phyloP scores from a whole-genome alignment of 2,888 invertebrate species.

The Meloe dianella region DNA sequence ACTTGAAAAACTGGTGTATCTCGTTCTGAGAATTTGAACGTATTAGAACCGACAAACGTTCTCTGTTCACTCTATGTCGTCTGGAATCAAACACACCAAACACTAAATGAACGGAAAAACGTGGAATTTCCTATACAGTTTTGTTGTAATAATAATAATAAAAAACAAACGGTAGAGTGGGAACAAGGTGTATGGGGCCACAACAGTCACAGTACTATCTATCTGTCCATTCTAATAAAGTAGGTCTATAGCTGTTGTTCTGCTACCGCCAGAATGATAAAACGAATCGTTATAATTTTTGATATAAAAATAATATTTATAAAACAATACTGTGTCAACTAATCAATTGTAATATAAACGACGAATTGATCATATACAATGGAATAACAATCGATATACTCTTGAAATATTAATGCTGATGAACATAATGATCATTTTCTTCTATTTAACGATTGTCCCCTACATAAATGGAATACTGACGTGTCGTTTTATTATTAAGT shows the following conservation, averaged over 20 bases:
- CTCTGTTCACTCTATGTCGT: neutral
- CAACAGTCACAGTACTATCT: neutral
- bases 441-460: neutral
- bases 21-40: neutral
- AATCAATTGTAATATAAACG: neutral
- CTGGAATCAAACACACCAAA: neutral
- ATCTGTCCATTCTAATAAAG: constrained; percentile 9
- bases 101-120: constrained; percentile 8
- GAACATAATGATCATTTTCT: neutral
- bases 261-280: neutral
- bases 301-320: neutral
- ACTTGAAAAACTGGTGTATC: neutral
- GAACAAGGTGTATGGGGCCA: constrained; percentile 13
- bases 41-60: neutral
- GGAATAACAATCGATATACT: neutral
- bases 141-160: constrained; percentile 1
- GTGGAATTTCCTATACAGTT: constrained; percentile 11
- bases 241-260: constrained; percentile 8
- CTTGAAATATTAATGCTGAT: neutral
- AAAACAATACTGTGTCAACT: neutral
- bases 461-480: constrained; percentile 4
- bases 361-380: neutral
- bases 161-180: neutral
- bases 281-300: neutral
- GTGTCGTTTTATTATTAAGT: constrained; percentile 1